These are phyloP conservation scores for Microtus pennsylvanicus DNA, from an alignment of 2,113 vertebrate species.

Conservation along the genomic window DNA sequence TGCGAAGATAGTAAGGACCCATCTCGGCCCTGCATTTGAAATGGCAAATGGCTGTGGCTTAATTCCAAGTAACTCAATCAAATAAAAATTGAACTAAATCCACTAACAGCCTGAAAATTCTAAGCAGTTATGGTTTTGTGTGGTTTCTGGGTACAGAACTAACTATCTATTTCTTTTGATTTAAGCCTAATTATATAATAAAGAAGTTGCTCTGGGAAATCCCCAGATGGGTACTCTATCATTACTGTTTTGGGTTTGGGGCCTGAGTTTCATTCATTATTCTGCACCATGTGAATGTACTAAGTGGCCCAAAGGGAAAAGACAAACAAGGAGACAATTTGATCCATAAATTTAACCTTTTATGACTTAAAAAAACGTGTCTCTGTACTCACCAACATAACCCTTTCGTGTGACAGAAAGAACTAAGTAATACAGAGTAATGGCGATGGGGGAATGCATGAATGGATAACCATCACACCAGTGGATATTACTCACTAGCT, in stretches of 20 bases:
- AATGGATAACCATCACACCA: not conserved
- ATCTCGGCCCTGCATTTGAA: conserved; percentile 14
- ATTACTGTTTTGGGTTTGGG: conserved; percentile 5
- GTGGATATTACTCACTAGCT: not conserved
- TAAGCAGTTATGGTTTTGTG: not conserved
- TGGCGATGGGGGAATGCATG: not conserved
- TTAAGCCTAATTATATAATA: not conserved
- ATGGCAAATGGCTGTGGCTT: conserved; percentile 11
- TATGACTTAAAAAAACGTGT: not conserved
- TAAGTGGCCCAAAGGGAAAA: not conserved
- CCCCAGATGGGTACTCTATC: not conserved
- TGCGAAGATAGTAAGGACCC: not conserved
- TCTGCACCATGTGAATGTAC: not conserved
- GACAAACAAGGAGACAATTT: not conserved
- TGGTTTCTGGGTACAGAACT: not conserved
- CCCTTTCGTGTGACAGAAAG: not conserved
- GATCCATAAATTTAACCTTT: not conserved
- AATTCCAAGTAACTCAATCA: conserved; percentile 26
- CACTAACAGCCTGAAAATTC: conserved; percentile 18
- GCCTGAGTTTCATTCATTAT: not conserved
- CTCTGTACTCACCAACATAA: not conserved
- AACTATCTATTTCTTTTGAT: not conserved
- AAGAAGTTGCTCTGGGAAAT: not conserved
- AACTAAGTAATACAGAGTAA: not conserved
- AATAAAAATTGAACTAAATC: conserved; percentile 4